phyloP scores from a whole-genome alignment of 2,797 vertebrate genomes.

The Danio aesculapii region DNA sequence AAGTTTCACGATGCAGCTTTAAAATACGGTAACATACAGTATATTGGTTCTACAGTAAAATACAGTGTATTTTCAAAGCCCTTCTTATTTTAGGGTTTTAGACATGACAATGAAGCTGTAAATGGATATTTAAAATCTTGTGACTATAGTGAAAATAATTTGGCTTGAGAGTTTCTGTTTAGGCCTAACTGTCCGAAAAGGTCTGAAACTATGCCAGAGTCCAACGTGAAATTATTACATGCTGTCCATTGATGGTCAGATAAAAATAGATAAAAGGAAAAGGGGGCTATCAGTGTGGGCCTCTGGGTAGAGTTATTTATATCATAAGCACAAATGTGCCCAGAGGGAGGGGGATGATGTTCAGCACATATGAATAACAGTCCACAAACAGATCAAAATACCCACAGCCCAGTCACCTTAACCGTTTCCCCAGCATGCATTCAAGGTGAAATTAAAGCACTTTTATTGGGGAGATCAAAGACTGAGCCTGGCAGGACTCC shows the following conservation, averaged over 20 bases:
- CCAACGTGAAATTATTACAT: constrained; percentile 71
- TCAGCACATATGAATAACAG: constrained; percentile 71
- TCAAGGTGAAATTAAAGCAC: constrained; percentile 74
- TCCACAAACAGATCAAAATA: constrained; percentile 68
- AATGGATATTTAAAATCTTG: not conserved
- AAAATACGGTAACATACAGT: too few species aligned
- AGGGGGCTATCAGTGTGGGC: constrained; percentile 58
- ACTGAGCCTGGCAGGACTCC: constrained; percentile 61
- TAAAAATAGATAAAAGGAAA: constrained; percentile 77
- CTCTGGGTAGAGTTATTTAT: constrained; percentile 72
- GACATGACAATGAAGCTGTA: not conserved
- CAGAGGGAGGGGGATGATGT: constrained; percentile 55
- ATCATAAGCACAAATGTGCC: constrained; percentile 65
- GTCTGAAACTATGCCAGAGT: constrained; percentile 65
- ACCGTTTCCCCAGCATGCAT: constrained; percentile 66
- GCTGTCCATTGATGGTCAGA: constrained; percentile 70
- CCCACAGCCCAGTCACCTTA: constrained; percentile 58
- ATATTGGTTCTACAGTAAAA: too few species aligned
- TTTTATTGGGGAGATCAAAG: constrained; percentile 73
- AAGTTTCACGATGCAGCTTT: too few species aligned
- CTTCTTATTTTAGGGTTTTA: not conserved
- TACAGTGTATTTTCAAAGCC: too few species aligned
- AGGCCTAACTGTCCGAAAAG: constrained; percentile 55
- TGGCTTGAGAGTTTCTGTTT: constrained; percentile 61
- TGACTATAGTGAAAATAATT: constrained; percentile 27